Evolutionary conservation across 2,113 vertebrate species (phyloP).

Genomic region (Myotis yumanensis): DNA sequence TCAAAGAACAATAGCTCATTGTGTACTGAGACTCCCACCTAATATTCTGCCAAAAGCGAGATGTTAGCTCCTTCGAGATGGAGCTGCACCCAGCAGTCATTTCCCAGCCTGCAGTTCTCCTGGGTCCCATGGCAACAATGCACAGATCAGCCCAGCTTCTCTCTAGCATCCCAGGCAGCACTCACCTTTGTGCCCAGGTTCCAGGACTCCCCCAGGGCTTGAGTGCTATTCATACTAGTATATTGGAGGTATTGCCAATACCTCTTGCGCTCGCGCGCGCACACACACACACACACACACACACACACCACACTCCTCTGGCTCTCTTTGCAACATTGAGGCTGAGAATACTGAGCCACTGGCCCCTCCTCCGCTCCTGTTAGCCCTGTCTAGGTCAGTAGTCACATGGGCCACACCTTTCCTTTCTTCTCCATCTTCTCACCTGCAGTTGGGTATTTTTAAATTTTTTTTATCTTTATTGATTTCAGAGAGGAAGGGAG

Average conservation of each 20-base stretch:
- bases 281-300: not conserved
- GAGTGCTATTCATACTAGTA: not conserved
- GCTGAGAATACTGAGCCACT: not conserved
- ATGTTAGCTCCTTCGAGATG: conserved; percentile 68
- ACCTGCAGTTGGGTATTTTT: no score
- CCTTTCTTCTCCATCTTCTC: not conserved
- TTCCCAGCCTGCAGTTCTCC: conserved; percentile 71
- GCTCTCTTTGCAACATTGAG: not conserved
- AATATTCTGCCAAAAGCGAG: conserved; percentile 76
- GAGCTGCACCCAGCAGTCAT: conserved; percentile 75
- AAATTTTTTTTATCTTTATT: no score
- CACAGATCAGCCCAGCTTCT: not conserved
- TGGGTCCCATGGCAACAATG: conserved; percentile 76
- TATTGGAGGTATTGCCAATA: not conserved
- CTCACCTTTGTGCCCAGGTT: not conserved
- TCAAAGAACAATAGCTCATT: conserved; percentile 77
- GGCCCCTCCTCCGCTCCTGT: not conserved
- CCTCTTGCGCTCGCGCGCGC: accelerated
- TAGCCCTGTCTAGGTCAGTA: not conserved
- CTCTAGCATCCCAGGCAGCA: not conserved
- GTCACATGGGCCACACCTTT: not conserved
- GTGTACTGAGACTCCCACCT: conserved; percentile 74
- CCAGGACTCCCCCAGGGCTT: not conserved
- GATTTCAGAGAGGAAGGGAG: no score
- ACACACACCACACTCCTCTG: no score